A percentile compares a stretch with the other conserved stretches of the same genome.
These are phyloP conservation scores for Tridacna crocea DNA, from an alignment of 2,888 invertebrate species.

Conservation along the genomic window DNA sequence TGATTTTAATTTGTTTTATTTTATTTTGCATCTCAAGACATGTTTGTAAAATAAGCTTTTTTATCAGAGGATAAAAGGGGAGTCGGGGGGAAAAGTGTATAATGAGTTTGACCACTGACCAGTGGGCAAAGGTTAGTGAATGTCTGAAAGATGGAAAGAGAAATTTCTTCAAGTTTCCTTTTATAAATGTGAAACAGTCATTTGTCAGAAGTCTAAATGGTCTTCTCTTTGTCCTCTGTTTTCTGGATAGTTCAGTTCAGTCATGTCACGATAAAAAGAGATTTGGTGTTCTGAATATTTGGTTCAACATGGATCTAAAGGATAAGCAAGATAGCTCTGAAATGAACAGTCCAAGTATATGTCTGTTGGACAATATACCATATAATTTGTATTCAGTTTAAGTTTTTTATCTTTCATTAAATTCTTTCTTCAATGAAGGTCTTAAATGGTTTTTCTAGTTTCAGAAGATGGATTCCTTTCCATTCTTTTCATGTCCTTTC, in stretches of 20 bases:
- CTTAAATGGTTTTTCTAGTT: constrained; percentile 13
- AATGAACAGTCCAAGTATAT: neutral
- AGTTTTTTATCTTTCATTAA: constrained; percentile 13
- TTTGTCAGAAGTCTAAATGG: constrained; percentile 5
- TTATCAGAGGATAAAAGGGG: no score
- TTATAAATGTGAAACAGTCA: neutral
- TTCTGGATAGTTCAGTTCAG: neutral
- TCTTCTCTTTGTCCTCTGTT: neutral
- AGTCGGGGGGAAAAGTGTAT: neutral
- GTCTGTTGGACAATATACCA: constrained; percentile 11
- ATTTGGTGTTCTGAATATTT: neutral
- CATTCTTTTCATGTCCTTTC: constrained; percentile 24
- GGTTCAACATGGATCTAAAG: no score
- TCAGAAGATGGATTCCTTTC: constrained; percentile 23
- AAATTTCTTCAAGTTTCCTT: neutral
- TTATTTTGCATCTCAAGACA: no score
- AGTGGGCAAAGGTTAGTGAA: constrained; percentile 11
- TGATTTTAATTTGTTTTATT: no score
- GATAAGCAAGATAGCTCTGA: no score
- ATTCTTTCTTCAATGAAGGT: constrained; percentile 5
- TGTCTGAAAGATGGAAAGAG: neutral
- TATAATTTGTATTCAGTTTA: constrained; percentile 25
- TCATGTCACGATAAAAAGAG: neutral
- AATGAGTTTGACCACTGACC: constrained; percentile 24
- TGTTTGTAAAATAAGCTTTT: no score